Percentiles rank a stretch among this genome's conserved stretches.
These are phyloP conservation scores for Drosophila dives DNA, from an alignment of 2,888 invertebrate species.

Conservation along the genomic window DNA sequence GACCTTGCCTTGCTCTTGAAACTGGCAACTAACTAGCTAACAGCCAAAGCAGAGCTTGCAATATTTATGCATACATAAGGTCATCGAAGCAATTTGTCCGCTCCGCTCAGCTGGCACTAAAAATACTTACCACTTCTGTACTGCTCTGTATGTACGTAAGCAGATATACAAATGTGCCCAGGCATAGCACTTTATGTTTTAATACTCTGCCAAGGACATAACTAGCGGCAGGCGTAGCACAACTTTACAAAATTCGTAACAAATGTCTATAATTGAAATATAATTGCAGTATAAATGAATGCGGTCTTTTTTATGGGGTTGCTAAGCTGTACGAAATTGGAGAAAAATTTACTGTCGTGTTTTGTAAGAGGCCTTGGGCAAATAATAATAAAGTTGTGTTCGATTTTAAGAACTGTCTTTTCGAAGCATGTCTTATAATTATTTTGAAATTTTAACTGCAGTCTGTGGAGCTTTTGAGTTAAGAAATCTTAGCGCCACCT, in stretches of 20 bases:
- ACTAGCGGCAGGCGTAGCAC: conserved; percentile 23
- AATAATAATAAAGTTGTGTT: neutral
- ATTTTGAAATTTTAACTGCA: conserved; percentile 24
- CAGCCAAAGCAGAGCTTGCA: conserved; percentile 57
- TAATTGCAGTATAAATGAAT: conserved; percentile 70
- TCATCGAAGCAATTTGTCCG: conserved; percentile 69
- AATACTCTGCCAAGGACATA: conserved; percentile 64
- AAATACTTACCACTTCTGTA: conserved; percentile 36
- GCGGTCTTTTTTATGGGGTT: conserved; percentile 20
- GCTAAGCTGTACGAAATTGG: conserved; percentile 5
- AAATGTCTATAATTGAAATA: conserved; percentile 67
- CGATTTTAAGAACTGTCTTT: neutral
- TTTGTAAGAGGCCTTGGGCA: neutral
- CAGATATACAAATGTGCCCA: conserved; percentile 11
- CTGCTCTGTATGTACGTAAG: conserved; percentile 22
- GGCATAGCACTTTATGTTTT: conserved; percentile 48
- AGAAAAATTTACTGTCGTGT: neutral
- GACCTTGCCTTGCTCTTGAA: conserved; percentile 76
- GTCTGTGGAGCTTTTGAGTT: conserved; percentile 16
- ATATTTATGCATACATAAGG: conserved; percentile 75
- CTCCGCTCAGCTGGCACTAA: conserved; percentile 69
- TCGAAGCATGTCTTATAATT: neutral
- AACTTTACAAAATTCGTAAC: conserved; percentile 35
- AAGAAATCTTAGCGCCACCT: conserved; percentile 33
- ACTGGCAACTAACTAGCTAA: conserved; percentile 61